Evolutionary conservation across 2,888 invertebrate species (phyloP), one percentile per base, ranked within the genome.

Genomic region (Tridacna crocea): DNA sequence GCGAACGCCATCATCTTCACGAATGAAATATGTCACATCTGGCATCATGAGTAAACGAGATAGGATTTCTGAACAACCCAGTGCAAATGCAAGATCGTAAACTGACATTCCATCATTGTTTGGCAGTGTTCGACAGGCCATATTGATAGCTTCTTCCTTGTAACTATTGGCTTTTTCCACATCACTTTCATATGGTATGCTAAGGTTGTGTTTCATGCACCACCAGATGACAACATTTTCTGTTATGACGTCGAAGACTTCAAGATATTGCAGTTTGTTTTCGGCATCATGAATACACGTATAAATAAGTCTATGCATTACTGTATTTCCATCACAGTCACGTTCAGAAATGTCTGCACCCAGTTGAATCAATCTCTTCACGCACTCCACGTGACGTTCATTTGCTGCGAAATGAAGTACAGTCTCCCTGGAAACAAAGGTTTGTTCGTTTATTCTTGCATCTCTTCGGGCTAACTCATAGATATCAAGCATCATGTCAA

Each of bases 101-200:
- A 92, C 92, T 47, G 88, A 89, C 12, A 90, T 77, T 1, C 88
- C 90, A 0, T 83, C 84, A 2, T 85, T 83, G 79, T 93, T 93
- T 24, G 70, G 63, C 13, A 90, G 78, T 3, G 87, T 82, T n/a
- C 89, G 81, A 11, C 88, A 84, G 11, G 92, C 88, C 26, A 80
- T 74, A 0, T 89, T 63, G n/a, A 91, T 65, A 13, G 92, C 90
- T n/a, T 83, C 66, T 12, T 90, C 75, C 72, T 82, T 86, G 68
- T 88, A 76, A 13, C 22, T 47, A 11, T 24, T 26, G 61, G 83
- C 85, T 13, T 73, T n/a, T 4, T 88, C 84, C 0, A 84, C 77
- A 48, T 89, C 88, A n/a, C 88, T 88, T 66, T 87, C 88, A 72
- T 86, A 89, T 0, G 91, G 91, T 27, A 75, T 81, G 12, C 82